Conservation (phyloP, 1,140 invertebrate species). For the Drosophila mayri region DNA sequence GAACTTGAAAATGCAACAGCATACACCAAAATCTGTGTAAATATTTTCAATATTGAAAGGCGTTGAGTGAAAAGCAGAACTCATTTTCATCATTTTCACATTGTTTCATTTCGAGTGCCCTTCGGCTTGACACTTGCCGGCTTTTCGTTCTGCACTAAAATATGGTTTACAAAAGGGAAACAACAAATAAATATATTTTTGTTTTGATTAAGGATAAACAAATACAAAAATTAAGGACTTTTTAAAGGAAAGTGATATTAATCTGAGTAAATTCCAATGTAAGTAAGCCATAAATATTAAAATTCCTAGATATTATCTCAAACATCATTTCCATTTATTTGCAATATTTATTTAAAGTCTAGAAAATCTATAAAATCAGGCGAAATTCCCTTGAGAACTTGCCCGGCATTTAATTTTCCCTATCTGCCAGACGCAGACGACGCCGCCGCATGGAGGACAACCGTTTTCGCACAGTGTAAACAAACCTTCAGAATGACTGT, state of each 20-base stretch:
- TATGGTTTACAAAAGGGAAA: background rate
- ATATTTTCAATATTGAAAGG: constrained; percentile 14
- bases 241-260: background rate
- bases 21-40: background rate
- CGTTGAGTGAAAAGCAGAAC: constrained; percentile 26
- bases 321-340: background rate
- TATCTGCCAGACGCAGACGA: constrained; percentile 27
- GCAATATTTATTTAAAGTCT: background rate
- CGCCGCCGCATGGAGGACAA: background rate
- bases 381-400: constrained; percentile 30
- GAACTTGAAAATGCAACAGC: constrained; percentile 40
- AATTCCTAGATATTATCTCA: background rate
- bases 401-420: constrained; percentile 34
- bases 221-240: background rate
- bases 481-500: constrained; percentile 65
- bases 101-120: constrained; percentile 4
- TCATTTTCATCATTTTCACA: constrained; percentile 3
- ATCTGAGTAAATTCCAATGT: background rate
- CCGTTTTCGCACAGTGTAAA: constrained; percentile 60
- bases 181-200: background rate
- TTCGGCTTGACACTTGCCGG: background rate
- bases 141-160: background rate
- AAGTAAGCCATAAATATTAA: too few relatives aligned
- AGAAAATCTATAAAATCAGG: background rate
- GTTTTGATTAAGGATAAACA: background rate